Base-by-base conservation (phyloP, 2,888 invertebrate species). In the Pogonocherus hispidulus region DNA sequence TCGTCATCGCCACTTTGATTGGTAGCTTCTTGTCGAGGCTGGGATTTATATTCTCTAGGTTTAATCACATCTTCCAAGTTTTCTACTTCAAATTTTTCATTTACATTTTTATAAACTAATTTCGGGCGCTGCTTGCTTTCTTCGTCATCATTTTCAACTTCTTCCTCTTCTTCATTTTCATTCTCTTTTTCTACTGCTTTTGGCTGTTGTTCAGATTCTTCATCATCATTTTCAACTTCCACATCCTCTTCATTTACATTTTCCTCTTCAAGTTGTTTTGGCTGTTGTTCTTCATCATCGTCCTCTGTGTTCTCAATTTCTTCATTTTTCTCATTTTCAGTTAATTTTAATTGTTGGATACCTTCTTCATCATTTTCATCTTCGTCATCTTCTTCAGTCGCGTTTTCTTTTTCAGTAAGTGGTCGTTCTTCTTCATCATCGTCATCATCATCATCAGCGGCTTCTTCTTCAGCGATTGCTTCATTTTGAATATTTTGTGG, bases 51-150 rank as follows among this genome's bases (percentile, higher is more conserved):
- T 44, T 63, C 63, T 5, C 57, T 46, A 11, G 64, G 67, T 20
- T 59, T 69, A 9, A 62, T 54, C 5, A 69, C 35, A 16, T 72
- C 70, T 32, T 72, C 66, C 3, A 72, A 70, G 32, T 74, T 56
- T 35, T 74, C 74, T 18, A 72, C 67, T 14, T 72, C 69, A 59
- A 74, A 74, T 32, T 69, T 66, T 22, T 74, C 69, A 0, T 69
- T 63, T 27, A 72, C 71, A n/a, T 69, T 69, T 5, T 72, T 66
- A 8, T 56, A 67, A n/a, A 69, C 32, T 18, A 62, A 52, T 51
- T 69, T 68, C 56, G 62, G 37, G 66, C 70, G 46, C 69, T 69
- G 62, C 41, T 16, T 44, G 20, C 49, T 64, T 56, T 59, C 68
- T 23, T n/a, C 41, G 44, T 51, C 37, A 3, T 60, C 62, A 51